Evolutionary conservation across 2,888 invertebrate genomes (phyloP).

Genomic region (Selenia dentaria): DNA sequence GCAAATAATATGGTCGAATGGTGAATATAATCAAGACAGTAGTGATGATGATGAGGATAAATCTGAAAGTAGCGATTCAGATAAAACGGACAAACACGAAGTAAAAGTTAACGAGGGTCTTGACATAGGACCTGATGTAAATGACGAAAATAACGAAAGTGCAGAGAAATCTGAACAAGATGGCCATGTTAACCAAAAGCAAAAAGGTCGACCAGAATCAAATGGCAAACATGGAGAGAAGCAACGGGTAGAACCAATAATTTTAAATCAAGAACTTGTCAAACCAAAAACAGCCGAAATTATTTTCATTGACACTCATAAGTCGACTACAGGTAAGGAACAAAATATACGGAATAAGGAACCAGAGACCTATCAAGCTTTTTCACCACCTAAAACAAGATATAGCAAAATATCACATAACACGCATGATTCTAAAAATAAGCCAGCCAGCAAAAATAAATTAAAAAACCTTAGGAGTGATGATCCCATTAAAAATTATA

Average conservation of each 20-base stretch:
- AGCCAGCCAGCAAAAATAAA: background rate
- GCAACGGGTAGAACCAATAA: constrained; percentile 1
- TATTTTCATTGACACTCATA: constrained; percentile 32
- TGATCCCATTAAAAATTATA: background rate
- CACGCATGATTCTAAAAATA: background rate
- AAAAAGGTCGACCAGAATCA: background rate
- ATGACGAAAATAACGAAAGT: background rate
- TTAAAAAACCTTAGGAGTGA: background rate
- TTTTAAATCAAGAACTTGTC: background rate
- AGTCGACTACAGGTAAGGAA: constrained; percentile 5
- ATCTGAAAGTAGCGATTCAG: constrained; percentile 10
- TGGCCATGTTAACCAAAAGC: background rate
- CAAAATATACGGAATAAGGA: background rate
- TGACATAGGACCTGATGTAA: background rate
- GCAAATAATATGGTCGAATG: constrained; percentile 40
- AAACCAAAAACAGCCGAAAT: constrained; percentile 17
- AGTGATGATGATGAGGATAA: background rate
- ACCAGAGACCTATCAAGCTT: background rate
- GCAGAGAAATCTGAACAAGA: background rate
- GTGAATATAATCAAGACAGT: constrained; percentile 12
- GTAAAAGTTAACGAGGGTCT: background rate
- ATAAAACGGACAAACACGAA: background rate
- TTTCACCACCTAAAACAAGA: constrained; percentile 19
- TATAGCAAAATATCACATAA: constrained; percentile 20
- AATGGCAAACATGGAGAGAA: background rate